Evolutionary conservation across 30 jellyfish, hydroid and myxozoan species (phyloP), one percentile per base, ranked within the genome.

Genomic region (Catostylus mosaicus): DNA sequence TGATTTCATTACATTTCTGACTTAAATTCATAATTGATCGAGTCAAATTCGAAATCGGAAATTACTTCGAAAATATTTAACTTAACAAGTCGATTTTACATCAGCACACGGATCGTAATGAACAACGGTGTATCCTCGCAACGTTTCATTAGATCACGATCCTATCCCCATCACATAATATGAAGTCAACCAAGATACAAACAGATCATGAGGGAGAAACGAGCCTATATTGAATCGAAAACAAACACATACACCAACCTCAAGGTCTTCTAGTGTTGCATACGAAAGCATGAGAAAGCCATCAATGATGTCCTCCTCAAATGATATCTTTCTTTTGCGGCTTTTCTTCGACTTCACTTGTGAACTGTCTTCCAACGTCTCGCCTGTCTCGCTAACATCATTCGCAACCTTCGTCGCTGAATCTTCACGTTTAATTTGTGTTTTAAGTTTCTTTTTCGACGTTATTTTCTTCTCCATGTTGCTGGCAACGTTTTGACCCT

Each of bases 251-350:
- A 2, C 57, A 66, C 89, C 37, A 43, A 86, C 96, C 96, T 86
- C 96, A 4, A 86, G 66, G 75, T 86, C 96, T 67, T 86, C 88
- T 18, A 86, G 27, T 18, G 85, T 73, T 26, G 96, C 77, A 45
- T 86, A 86, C 18, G 88, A 72, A 31, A 86, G 86, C 80, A 86
- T 86, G 54, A 86, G 96, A 57, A 75, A 86, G 26, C 96, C 96
- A 75, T 86, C 96, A 20, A 86, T 86, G 24, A 86, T 45, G 29
- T 86, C 96, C 73, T 86, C 96, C 45, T 86, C 96, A 30, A 36
- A 67, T 19, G 86, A 67, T 22, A 35, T 68, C 78, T 68, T 86
- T 73, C 88, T 65, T 52, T 86, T 86, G 75, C 89, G 84, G 77
- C 83, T 75, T 65, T 76, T 75, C 85, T 75, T 86, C 67, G 87